phyloP scores from a whole-genome alignment of 2,797 vertebrate species.

The Sebastes elongatus region DNA sequence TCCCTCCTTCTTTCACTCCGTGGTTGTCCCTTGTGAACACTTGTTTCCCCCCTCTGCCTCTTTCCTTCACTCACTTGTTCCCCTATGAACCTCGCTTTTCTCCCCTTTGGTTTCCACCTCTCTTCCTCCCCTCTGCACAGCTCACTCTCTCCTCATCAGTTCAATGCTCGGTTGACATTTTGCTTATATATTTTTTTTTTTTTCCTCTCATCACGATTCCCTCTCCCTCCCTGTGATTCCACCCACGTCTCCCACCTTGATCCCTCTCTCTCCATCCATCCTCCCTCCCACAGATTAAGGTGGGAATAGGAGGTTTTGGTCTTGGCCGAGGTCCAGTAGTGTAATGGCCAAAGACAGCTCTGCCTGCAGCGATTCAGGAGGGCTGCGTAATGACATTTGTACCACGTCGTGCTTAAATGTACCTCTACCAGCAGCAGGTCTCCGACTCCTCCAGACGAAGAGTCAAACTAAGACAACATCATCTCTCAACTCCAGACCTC shows the following conservation, averaged over 20 bases:
- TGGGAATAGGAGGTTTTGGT: constrained; percentile 74
- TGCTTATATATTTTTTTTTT: constrained; percentile 31
- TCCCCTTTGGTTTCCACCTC: constrained; percentile 47
- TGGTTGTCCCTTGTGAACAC: constrained; percentile 52
- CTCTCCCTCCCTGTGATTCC: constrained; percentile 25
- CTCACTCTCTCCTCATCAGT: constrained; percentile 30
- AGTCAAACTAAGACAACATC: constrained; percentile 38
- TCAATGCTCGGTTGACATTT: constrained; percentile 28
- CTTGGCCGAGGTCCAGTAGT: constrained; percentile 67
- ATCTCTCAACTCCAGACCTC: constrained; percentile 17
- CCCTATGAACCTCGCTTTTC: constrained; percentile 48
- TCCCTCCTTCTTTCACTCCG: constrained; percentile 43
- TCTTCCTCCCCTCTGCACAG: constrained; percentile 33
- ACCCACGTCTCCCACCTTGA: constrained; percentile 40
- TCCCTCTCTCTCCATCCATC: constrained; percentile 39
- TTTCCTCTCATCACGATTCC: constrained; percentile 19
- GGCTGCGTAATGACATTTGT: constrained; percentile 57
- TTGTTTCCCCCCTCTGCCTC: constrained; percentile 35
- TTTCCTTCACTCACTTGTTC: constrained; percentile 60
- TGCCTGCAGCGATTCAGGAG: constrained; percentile 47
- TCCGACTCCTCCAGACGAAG: constrained; percentile 27
- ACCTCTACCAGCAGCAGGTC: constrained; percentile 25
- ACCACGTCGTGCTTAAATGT: constrained; percentile 41
- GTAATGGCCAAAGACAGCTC: constrained; percentile 57
- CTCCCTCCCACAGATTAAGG: constrained; percentile 70